Evolutionary conservation across 2,113 vertebrate species (phyloP), one percentile per base, ranked within the genome.

Genomic region (Chamaetylas fuelleborni): DNA sequence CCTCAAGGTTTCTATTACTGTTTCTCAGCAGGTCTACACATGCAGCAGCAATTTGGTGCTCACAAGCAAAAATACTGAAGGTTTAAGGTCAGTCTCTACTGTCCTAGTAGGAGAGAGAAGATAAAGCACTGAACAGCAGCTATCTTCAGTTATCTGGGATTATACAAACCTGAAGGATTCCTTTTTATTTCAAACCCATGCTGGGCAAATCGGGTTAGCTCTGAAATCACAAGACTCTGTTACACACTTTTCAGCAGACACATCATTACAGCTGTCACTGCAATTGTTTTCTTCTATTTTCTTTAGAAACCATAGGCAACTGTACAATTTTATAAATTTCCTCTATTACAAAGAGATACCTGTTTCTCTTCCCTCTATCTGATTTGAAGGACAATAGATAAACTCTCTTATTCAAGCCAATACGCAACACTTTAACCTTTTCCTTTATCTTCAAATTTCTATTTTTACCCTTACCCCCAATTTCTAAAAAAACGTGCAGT

Each of bases 11-110:
- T 92, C 89, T 83, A 88, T 96, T 94, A 45, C 72, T 57, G 22
- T n/a, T 78, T 88, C 95, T 72, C 93, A 93, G 69, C 82, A 95
- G 73, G 91, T 29, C 42, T 42, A 69, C 88, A 90, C 66, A 93
- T 70, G n/a, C 19, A 25, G 74, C 53, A 92, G 71, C 74, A 93
- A 91, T 82, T 84, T 22, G 23, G 61, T 38, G 43, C 92, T 97
- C 81, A 79, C 48, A 87, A 96, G 60, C 42, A 47, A 94, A 92
- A 95, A 80, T 48, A 83, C 28, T 78, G 43, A 94, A 93, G 80
- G 64, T 66, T 88, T 69, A 56, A 83, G 45, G 86, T 79, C 64
- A 92, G 69, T 50, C 34, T 92, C 54, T 74, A 33, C 65, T 84
- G 87, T 53, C 92, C 65, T 84, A 47, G 43, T n/a, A 92, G 73